Conservation (phyloP, 2,797 vertebrate genomes). For the Mormyrops attenuatus region DNA sequence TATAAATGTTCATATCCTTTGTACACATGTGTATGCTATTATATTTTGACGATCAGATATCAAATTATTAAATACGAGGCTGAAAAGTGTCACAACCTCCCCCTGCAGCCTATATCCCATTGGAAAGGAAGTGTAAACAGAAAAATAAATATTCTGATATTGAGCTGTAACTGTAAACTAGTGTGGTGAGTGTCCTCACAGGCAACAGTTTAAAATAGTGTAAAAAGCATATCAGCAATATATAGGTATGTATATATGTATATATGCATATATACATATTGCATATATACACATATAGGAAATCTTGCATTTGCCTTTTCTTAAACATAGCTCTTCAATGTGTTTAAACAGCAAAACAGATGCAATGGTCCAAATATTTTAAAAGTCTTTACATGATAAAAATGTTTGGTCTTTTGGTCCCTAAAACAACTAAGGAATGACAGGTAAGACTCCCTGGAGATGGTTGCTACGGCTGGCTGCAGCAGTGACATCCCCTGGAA, state of each 20-base stretch:
- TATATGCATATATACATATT: slow-evolving; percentile 60
- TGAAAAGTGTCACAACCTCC: slow-evolving; percentile 57
- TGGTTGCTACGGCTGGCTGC: slow-evolving; percentile 74
- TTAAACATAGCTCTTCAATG: slow-evolving; percentile 1
- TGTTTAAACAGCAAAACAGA: slow-evolving; percentile 82
- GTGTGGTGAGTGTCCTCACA: slow-evolving; percentile 63
- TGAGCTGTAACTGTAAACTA: slow-evolving; percentile 46
- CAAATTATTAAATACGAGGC: slow-evolving; percentile 74
- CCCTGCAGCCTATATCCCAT: slow-evolving; percentile 64
- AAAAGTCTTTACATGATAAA: slow-evolving; percentile 90
- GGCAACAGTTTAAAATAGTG: slow-evolving; percentile 72
- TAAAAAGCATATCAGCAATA: slow-evolving; percentile 78
- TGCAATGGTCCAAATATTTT: slow-evolving; percentile 86
- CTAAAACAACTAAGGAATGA: slow-evolving; percentile 99
- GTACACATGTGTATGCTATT: slow-evolving; percentile 11
- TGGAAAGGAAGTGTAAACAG: slow-evolving; percentile 45
- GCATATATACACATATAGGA: slow-evolving; percentile 47
- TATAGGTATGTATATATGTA: slow-evolving; percentile 62
- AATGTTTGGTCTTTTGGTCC: slow-evolving; percentile 99
- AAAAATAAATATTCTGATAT: slow-evolving; percentile 59
- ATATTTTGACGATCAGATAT: slow-evolving; percentile 69
- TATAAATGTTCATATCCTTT: slow-evolving; percentile 50
- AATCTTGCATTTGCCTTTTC: slow-evolving; percentile 40
- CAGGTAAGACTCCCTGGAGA: slow-evolving; percentile 88
- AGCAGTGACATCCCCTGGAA: slow-evolving; percentile 82